Percentiles rank a stretch among this genome's conserved stretches.
Conservation (phyloP, 2,888 invertebrate genomes). For the Phrixothrix hirtus region DNA sequence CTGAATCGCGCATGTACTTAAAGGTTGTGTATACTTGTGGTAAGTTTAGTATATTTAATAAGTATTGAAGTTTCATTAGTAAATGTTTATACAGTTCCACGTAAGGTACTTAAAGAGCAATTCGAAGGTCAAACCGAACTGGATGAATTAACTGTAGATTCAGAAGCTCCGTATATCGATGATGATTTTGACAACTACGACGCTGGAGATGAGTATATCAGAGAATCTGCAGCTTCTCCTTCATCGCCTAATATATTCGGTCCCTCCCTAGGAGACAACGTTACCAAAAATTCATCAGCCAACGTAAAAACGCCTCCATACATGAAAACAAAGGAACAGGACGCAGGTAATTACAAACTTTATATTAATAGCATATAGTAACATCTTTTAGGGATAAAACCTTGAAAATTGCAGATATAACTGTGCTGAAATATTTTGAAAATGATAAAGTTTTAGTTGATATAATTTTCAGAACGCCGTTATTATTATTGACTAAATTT, state of each 20-base stretch:
- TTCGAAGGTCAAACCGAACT: constrained; percentile 78
- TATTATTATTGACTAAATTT: too few species aligned
- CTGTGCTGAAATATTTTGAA: too few species aligned
- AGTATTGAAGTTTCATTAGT: too few species aligned
- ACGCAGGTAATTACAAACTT: constrained; percentile 43
- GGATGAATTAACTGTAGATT: constrained; percentile 66
- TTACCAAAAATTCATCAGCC: constrained; percentile 46
- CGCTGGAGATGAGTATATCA: constrained; percentile 60
- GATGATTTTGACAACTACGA: constrained; percentile 58
- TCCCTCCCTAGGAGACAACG: constrained; percentile 50
- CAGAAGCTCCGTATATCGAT: constrained; percentile 53
- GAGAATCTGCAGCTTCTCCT: constrained; percentile 63
- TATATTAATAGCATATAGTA: neutral
- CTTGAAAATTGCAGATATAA: too few species aligned
- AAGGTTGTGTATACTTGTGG: constrained; percentile 88
- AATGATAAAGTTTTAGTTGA: too few species aligned
- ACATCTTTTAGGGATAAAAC: too few species aligned
- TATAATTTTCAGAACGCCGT: too few species aligned
- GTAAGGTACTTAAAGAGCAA: constrained; percentile 80
- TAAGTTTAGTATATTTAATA: constrained; percentile 63
- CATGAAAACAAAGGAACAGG: constrained; percentile 44
- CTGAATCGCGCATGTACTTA: constrained; percentile 79
- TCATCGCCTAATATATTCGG: constrained; percentile 60
- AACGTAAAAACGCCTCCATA: constrained; percentile 46
- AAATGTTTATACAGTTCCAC: constrained; percentile 72